Evolutionary conservation across 2,113 vertebrate genomes (phyloP).

Genomic region (Sturnira hondurensis): DNA sequence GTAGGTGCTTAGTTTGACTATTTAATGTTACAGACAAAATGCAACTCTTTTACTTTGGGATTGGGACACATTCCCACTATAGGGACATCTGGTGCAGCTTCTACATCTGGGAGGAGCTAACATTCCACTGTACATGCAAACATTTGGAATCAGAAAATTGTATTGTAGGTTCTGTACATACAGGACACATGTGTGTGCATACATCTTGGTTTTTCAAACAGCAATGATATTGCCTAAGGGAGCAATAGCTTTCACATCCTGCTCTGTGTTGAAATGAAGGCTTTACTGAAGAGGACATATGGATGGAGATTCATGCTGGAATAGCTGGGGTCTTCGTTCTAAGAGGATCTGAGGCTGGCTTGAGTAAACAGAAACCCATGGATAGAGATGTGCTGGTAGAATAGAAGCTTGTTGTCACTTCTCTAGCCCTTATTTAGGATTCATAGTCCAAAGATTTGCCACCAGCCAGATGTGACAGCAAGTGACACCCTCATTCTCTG

Average conservation of each 20-base stretch:
- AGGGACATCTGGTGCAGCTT: background rate
- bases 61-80: background rate
- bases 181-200: background rate
- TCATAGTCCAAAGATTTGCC: background rate
- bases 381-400: background rate
- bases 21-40: background rate
- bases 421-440: background rate
- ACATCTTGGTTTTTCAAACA: constrained; percentile 35
- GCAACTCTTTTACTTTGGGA: background rate
- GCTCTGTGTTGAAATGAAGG: background rate
- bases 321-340: background rate
- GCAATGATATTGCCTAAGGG: background rate
- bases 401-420: background rate
- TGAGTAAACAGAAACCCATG: constrained; percentile 2
- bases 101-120: background rate
- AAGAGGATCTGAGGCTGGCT: background rate
- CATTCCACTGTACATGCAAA: constrained; percentile 14
- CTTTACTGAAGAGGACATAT: background rate
- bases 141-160: constrained; percentile 31
- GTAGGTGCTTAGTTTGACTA: background rate
- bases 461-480: background rate
- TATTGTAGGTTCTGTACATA: background rate
- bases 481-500: background rate
- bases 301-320: constrained; percentile 24
- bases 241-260: constrained; percentile 27